Percentiles rank a stretch among this genome's conserved stretches.
phyloP scores from a whole-genome alignment of 2,797 vertebrate species.

The Lepus oiostolus region DNA sequence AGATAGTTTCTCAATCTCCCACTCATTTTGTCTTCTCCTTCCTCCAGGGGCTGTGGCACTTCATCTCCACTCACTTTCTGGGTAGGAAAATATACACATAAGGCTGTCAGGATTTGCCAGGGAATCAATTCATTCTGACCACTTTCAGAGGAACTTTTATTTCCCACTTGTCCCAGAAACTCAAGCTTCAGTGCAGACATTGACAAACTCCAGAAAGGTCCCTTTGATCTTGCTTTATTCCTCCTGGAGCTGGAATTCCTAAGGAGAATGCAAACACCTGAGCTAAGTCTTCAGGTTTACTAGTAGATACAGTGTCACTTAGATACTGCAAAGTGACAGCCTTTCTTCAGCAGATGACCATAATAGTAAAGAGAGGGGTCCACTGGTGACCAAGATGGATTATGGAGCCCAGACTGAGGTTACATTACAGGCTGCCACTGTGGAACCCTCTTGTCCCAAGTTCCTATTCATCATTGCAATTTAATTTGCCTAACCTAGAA shows the following conservation, averaged over 20 bases:
- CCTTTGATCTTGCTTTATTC: constrained; percentile 8
- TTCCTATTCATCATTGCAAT: neutral
- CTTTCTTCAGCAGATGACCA: neutral
- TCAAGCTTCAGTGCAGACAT: neutral
- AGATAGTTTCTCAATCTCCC: neutral
- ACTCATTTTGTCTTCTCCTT: neutral
- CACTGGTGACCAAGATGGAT: neutral
- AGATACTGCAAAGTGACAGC: neutral
- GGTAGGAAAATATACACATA: constrained; percentile 12
- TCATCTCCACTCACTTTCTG: constrained; percentile 1
- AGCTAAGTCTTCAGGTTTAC: neutral
- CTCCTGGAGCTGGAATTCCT: constrained; percentile 37
- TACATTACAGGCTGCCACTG: neutral
- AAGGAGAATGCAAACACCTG: neutral
- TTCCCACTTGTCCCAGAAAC: constrained; percentile 48
- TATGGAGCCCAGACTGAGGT: neutral
- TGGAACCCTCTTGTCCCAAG: neutral
- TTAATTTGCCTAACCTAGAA: neutral
- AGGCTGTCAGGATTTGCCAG: constrained; percentile 4
- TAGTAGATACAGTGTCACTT: neutral
- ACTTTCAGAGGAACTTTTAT: constrained; percentile 43
- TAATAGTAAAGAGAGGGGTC: neutral
- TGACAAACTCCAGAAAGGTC: constrained; percentile 1
- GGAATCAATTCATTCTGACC: constrained; percentile 8
- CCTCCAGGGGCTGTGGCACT: neutral